Evolutionary conservation across 1,140 invertebrate genomes (phyloP), one percentile per base, ranked within the genome.

Genomic region (Archegozetes longisetosus): DNA sequence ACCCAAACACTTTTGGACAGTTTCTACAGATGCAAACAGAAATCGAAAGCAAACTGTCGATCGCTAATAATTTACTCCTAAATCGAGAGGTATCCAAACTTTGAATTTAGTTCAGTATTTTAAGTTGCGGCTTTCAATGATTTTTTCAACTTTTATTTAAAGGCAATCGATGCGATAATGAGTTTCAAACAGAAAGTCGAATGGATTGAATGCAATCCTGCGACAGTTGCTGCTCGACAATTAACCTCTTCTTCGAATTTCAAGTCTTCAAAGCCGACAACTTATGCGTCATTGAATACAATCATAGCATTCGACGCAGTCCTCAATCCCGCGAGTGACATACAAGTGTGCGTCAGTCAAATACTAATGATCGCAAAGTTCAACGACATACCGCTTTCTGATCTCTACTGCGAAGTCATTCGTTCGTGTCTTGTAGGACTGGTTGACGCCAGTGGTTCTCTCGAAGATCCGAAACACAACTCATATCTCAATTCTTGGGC

Each of bases 381-480:
- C 2, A 59, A 66, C 47, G 66, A 68, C 60, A 54, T 70, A 17
- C 53, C 62, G 20, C 53, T 64, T 24, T 53, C 67, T 3, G 68
- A 77, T 76, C 52, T 95, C 0, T 92, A 87, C 68, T 86, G 84
- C 71, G 90, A 95, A 77, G 77, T 94, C 14, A 84, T 94, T 55
- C 76, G 88, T 64, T 85, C 87, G 0, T 87, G 86, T 70, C 81
- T 93, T 47, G 82, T 94, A 63, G 88, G 85, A n/a, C 71, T 95
- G 1, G 81, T 86, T 66, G 84, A 88, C 71, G 61, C 64, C 62
- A 57, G 51, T 66, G 68, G 9, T 82, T 81, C 1, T 81, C 82
- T 53, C 83, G 82, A 63, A 79, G 78, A 3, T 53, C n/a, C 24
- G 23, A 55, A 17, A 82, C 88, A 68, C 87, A 91, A 66, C 82